Base-by-base conservation (phyloP, 1,140 invertebrate species). In the Drosophila pruinosa region DNA sequence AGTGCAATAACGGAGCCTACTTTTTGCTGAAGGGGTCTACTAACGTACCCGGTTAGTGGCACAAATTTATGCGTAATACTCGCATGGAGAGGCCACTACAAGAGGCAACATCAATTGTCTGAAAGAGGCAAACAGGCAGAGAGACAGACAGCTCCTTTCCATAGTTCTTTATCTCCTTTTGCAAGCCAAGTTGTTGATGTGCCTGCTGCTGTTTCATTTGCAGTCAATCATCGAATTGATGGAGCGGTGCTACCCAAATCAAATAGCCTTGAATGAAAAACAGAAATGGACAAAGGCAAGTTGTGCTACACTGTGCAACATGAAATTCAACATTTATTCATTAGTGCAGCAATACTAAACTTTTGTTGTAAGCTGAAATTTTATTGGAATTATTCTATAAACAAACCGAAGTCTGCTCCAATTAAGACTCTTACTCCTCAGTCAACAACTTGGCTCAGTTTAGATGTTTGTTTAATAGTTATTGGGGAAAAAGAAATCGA, bases 1-100 rank as follows among this genome's bases (percentile, higher is more conserved):
- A 50, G 47, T 31, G 12, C 47, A 50, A 31, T 26, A 31, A 3
- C 14, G 6, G 45, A 22, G 14, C 38, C 12, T 15, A 7, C 0
- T 39, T 39, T 15, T 17, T 2, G n/a, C 36, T n/a, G 6, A 31
- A n/a, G 28, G 8, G 28, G n/a, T 31, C 31, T 2, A n/a, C n/a
- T n/a, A n/a, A n/a, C 4, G n/a, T 12, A 12, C 36, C 43, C 64
- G 48, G 59, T 39, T 54, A 56, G 54, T 56, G 50, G 15, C 21
- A 22, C 48, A 47, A 64, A 70, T 59, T 70, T 70, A 70, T 70
- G 67, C 34, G 38, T 36, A 69, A 53, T 24, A 21, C 28, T 52
- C 58, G 39, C 22, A 45, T n/a, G 15, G 22, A 50, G 50, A 36
- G 14, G 22, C 43, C 10, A 36, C 43, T 15, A 38, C 31, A 38